Conservation (phyloP, 2,888 invertebrate genomes). For the Orchestes rusci region DNA sequence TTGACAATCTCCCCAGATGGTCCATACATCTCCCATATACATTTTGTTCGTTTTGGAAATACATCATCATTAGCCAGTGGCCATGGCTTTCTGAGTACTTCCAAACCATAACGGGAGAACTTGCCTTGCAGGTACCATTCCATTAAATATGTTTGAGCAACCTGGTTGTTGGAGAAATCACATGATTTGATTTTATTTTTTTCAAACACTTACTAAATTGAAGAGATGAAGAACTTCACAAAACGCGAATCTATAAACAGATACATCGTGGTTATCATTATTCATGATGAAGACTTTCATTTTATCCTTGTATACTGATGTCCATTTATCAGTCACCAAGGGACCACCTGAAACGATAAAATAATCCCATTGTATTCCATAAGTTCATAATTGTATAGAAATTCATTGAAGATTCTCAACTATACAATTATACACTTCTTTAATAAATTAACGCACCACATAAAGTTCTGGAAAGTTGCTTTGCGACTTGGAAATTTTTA, state of each 20-base stretch:
- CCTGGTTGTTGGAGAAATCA: constrained; percentile 38
- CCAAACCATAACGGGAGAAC: constrained; percentile 55
- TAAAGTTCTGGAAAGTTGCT: no score
- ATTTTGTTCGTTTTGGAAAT: constrained; percentile 65
- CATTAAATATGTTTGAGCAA: constrained; percentile 61
- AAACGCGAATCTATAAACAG: constrained; percentile 58
- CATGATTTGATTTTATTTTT: not conserved
- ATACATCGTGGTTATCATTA: constrained; percentile 55
- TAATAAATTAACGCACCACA: no score
- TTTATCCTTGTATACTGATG: constrained; percentile 48
- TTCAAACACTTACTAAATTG: constrained; percentile 57
- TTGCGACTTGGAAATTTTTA: no score
- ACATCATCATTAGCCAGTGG: constrained; percentile 56
- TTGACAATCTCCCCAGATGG: constrained; percentile 52
- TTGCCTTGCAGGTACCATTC: constrained; percentile 58
- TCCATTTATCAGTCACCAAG: constrained; percentile 51
- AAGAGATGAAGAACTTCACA: constrained; percentile 68
- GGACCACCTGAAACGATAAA: constrained; percentile 48
- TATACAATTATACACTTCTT: no score
- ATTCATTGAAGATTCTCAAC: no score
- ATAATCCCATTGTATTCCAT: no score
- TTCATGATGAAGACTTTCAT: constrained; percentile 53
- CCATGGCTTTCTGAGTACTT: constrained; percentile 44
- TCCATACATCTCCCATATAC: constrained; percentile 53
- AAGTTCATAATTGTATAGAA: no score